phyloP scores from a whole-genome alignment of 30 jellyfish, hydroid and myxozoan species.

The Sanderia malayensis region DNA sequence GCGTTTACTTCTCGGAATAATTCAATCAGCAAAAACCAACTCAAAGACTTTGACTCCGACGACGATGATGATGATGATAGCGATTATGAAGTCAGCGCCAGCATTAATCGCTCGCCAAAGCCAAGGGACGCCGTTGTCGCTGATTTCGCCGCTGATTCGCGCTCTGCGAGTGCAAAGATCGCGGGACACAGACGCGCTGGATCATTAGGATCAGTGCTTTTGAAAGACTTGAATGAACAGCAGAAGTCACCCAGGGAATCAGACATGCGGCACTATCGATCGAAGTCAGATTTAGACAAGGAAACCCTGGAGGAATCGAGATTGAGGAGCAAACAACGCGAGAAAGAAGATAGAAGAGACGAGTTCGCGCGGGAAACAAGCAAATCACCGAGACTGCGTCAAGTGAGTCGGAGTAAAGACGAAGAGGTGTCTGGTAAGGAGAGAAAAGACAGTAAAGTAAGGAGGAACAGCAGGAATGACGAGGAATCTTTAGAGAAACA shows the following conservation, averaged over 20 bases:
- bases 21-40: no score
- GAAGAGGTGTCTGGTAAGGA: not conserved
- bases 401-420: not conserved
- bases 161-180: not conserved
- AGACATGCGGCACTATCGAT: not conserved
- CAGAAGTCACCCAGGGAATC: not conserved
- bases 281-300: not conserved
- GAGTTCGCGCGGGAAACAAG: not conserved
- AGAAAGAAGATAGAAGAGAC: no score
- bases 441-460: no score
- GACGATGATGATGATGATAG: not conserved
- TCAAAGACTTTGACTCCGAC: not conserved
- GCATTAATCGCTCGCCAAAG: not conserved
- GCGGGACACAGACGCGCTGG: not conserved
- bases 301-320: not conserved
- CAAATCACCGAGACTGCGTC: not conserved
- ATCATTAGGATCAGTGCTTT: not conserved
- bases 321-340: not conserved
- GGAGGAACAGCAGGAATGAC: no score
- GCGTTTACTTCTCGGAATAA: no score
- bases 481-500: no score
- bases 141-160: not conserved
- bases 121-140: not conserved
- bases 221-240: not conserved
- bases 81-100: not conserved